phyloP scores from a whole-genome alignment of 2,888 invertebrate species.

The Agrilus cyanescens region DNA sequence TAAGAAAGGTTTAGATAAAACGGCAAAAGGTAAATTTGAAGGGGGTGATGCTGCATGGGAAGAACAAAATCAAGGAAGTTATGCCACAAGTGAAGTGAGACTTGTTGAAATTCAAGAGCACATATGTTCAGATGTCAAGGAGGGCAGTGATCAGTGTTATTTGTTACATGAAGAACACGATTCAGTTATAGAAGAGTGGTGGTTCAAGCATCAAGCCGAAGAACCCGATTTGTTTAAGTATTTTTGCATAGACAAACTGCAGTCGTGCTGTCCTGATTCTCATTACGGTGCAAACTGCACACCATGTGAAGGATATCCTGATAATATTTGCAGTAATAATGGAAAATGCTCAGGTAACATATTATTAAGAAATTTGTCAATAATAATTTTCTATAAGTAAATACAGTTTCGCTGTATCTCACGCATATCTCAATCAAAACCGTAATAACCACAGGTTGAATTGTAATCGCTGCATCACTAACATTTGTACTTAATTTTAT shows the following conservation, averaged over 20 bases:
- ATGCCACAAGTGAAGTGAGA: constrained; percentile 78
- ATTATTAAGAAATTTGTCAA: too few relatives aligned
- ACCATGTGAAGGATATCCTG: constrained; percentile 64
- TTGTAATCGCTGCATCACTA: too few relatives aligned
- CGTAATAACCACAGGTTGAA: too few relatives aligned
- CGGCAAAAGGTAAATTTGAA: constrained; percentile 78
- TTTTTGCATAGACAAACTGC: constrained; percentile 66
- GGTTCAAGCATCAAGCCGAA: constrained; percentile 51
- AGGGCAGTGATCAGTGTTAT: constrained; percentile 70
- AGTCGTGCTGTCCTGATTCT: constrained; percentile 73
- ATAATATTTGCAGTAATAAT: constrained; percentile 66
- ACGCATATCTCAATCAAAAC: too few relatives aligned
- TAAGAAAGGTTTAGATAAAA: constrained; percentile 64
- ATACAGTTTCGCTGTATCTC: too few relatives aligned
- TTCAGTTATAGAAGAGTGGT: constrained; percentile 76
- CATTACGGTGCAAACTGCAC: constrained; percentile 75
- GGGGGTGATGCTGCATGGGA: constrained; percentile 94
- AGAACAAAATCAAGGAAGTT: constrained; percentile 71
- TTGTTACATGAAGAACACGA: constrained; percentile 76
- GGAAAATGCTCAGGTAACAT: constrained; percentile 44
- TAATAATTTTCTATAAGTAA: too few relatives aligned
- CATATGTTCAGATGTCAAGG: constrained; percentile 63
- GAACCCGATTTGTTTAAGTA: constrained; percentile 50
- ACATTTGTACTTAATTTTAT: too few relatives aligned
- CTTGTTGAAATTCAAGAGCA: constrained; percentile 84